Conservation (phyloP, 2,797 vertebrate species). For the Borostomias antarcticus region DNA sequence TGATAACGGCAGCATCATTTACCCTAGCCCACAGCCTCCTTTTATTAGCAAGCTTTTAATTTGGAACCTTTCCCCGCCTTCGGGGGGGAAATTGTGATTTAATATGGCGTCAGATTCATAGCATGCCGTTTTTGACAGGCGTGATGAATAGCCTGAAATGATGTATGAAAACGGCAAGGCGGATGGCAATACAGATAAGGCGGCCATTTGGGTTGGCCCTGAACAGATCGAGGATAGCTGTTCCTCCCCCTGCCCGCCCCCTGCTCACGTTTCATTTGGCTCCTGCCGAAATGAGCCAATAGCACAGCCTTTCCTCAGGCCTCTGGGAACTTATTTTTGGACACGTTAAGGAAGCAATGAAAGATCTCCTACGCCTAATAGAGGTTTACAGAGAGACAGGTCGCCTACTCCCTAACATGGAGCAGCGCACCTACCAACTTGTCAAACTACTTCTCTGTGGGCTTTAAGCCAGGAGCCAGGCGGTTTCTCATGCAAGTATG, state of each 20-base stretch:
- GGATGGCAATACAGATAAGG: constrained; percentile 85
- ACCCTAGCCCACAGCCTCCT: constrained; percentile 64
- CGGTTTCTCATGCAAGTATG: too few species aligned
- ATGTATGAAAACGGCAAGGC: constrained; percentile 81
- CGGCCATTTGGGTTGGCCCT: constrained; percentile 69
- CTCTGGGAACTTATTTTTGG: constrained; percentile 45
- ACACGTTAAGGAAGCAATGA: constrained; percentile 49
- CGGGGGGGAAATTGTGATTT: constrained; percentile 75
- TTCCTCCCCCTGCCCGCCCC: constrained; percentile 34
- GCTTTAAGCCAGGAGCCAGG: too few species aligned
- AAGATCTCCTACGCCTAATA: constrained; percentile 29
- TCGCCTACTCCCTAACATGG: constrained; percentile 9
- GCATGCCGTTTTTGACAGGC: constrained; percentile 78
- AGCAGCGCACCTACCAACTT: constrained; percentile 3
- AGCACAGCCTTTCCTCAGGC: constrained; percentile 57
- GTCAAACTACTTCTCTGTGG: not conserved
- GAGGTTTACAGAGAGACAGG: constrained; percentile 35
- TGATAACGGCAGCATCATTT: constrained; percentile 72
- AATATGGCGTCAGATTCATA: constrained; percentile 80
- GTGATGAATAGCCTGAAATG: constrained; percentile 82
- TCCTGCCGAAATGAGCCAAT: constrained; percentile 70
- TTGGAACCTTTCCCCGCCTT: constrained; percentile 72
- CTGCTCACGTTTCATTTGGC: constrained; percentile 72
- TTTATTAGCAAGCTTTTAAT: constrained; percentile 83
- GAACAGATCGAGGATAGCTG: constrained; percentile 58